phyloP scores from a whole-genome alignment of 2,888 invertebrate species.

The Nomada lathburiana region DNA sequence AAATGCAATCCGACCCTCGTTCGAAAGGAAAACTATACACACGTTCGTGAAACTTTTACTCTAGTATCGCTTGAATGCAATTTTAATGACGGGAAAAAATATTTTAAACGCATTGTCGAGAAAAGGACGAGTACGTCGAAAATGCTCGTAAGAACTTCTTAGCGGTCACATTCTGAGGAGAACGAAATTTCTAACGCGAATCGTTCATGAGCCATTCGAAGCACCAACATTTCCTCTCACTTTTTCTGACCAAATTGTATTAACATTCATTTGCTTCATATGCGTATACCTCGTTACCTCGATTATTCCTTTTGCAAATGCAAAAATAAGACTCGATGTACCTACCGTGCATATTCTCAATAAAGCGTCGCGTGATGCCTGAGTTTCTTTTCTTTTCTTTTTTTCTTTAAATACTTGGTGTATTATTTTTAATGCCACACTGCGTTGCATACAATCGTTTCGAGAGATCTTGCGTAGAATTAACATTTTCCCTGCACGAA shows the following conservation, averaged over 20 bases:
- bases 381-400: background rate
- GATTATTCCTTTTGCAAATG: constrained; percentile 20
- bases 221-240: background rate
- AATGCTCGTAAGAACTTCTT: constrained; percentile 25
- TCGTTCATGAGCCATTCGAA: constrained; percentile 32
- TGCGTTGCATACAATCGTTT: constrained; percentile 22
- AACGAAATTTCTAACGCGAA: constrained; percentile 33
- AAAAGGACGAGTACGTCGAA: background rate
- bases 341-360: constrained; percentile 39
- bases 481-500: constrained; percentile 38
- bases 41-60: background rate
- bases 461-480: constrained; percentile 32
- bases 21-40: background rate
- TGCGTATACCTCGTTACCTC: constrained; percentile 5
- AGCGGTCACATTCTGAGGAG: constrained; percentile 4
- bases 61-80: background rate
- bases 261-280: constrained; percentile 31
- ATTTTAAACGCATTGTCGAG: constrained; percentile 5
- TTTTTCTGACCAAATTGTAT: constrained; percentile 24
- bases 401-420: constrained; percentile 25
- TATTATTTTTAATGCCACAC: constrained; percentile 41
- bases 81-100: constrained; percentile 1
- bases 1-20: constrained; percentile 10
- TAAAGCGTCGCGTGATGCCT: constrained; percentile 32
- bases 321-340: background rate